These are phyloP conservation scores for Incurvaria masculella DNA, from an alignment of 2,888 invertebrate species.

Conservation along the genomic window DNA sequence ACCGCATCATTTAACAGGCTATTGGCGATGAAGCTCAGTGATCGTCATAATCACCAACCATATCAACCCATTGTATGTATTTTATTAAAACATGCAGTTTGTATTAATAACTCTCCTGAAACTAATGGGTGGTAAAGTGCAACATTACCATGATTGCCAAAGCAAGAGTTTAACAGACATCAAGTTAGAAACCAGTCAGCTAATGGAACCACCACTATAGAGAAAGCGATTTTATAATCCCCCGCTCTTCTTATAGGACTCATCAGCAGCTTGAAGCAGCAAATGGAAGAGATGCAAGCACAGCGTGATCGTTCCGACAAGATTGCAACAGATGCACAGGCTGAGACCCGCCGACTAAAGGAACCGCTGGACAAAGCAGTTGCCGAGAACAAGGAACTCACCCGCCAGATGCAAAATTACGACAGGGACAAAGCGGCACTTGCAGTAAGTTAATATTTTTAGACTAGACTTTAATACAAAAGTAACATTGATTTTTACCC, in stretches of 20 bases:
- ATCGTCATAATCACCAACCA: too few species aligned
- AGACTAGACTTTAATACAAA: too few species aligned
- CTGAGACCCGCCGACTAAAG: slow-evolving; percentile 69
- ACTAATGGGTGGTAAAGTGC: not conserved
- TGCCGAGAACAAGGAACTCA: slow-evolving; percentile 67
- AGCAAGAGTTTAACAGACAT: too few species aligned
- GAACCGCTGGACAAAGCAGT: slow-evolving; percentile 72
- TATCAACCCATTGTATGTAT: not conserved
- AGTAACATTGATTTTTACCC: too few species aligned
- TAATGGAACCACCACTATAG: too few species aligned
- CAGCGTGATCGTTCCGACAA: slow-evolving; percentile 77
- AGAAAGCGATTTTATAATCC: too few species aligned
- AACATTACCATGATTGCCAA: too few species aligned
- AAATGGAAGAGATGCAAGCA: slow-evolving; percentile 73
- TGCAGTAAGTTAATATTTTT: slow-evolving; percentile 48
- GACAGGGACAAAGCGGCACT: slow-evolving; percentile 80
- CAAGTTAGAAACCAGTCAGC: too few species aligned
- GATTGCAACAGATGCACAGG: slow-evolving; percentile 59
- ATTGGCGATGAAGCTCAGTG: too few species aligned
- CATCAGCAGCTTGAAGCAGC: slow-evolving; percentile 80
- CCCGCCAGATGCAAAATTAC: slow-evolving; percentile 77
- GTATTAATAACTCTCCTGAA: not conserved
- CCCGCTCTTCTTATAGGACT: slow-evolving; percentile 43
- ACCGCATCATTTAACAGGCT: too few species aligned
- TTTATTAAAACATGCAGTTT: not conserved